Evolutionary conservation across 2,797 vertebrate species (phyloP), one percentile per base, ranked within the genome.

Genomic region (Hozukius guyotensis): DNA sequence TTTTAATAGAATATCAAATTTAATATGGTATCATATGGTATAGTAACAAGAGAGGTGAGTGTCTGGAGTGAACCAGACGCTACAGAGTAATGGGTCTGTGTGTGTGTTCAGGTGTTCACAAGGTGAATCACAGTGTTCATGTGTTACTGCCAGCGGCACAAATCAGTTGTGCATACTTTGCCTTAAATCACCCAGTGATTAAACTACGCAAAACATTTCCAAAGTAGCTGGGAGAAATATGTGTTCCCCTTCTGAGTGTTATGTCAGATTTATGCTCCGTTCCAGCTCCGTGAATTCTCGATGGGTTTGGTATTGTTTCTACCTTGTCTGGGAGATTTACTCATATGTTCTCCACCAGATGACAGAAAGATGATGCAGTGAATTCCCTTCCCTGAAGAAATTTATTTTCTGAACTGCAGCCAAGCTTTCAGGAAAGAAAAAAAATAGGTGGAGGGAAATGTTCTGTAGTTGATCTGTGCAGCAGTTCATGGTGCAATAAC

Each of bases 271-370:
- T 49, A 62, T 57, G 46, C 74, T 70, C 65, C 6, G 3, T 56
- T 64, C 10, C 34, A 25, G 18, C 61, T 68, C 62, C 12, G 49
- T 20, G 2, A 70, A 62, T 25, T 14, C 52, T 72, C 16, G 1
- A 25, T 42, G 27, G 34, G 49, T 68, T 75, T 64, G 67, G 32
- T 81, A 31, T 64, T 70, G 2, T 81, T 83, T 77, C 64, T 77
- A 38, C 52, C 52, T 69, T 56, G 77, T 83, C 73, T 24, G 56
- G 32, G 29, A 83, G 88, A 92, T 82, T 81, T 88, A 88, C 88
- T 74, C 27, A 42, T 64, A 62, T 75, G 77, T 82, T 81, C 71
- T 78, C 52, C 12, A 20, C 42, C 77, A 80, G 78, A 84, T 83
- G 88, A 92, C 80, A 80, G 72, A 80, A 77, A 78, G 64, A 89